Base-by-base conservation (phyloP, 2,888 invertebrate genomes). In the Tenthredo distinguenda region DNA sequence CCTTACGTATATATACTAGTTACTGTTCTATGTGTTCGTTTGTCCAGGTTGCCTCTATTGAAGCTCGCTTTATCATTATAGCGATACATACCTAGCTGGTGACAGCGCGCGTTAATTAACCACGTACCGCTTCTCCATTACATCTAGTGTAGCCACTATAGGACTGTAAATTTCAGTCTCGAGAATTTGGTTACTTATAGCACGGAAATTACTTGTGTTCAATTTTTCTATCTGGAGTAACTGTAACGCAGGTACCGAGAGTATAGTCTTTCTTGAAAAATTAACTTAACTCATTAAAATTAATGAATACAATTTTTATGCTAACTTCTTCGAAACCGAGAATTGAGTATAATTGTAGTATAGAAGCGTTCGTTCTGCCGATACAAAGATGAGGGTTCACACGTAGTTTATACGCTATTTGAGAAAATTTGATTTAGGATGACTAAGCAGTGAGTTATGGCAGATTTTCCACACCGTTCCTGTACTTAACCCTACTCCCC, bases 1-100 rank as follows among this genome's bases (percentile, higher is more conserved):
- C 55, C n/a, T 55, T 55, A 55, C 6, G n/a, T n/a, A 55, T 55
- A 55, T 7, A 7, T 55, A 26, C 26, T 26, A 55, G 55, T n/a
- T 55, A n/a, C 55, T 55, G n/a, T 55, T 55, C 55, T n/a, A 18
- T 55, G 55, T 55, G 55, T 55, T 55, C 55, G n/a, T 55, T 55
- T 55, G 55, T 55, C 55, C 55, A 55, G n/a, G 55, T n/a, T 55
- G 18, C n/a, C 55, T 55, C 55, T 55, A 55, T 55, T 55, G 55
- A 55, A 55, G 55, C 55, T 55, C 55, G n/a, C 55, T 55, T 55
- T 55, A 55, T 55, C 55, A 55, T 55, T 55, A 55, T 55, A n/a
- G 55, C n/a, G 55, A n/a, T 55, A 55, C n/a, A 55, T 55, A 55
- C n/a, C n/a, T 55, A 55, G 55, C 18, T 55, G 55, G 55, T n/a